These are phyloP conservation scores for Neelides sp. DNA, from an alignment of 1,140 invertebrate species.

Conservation along the genomic window DNA sequence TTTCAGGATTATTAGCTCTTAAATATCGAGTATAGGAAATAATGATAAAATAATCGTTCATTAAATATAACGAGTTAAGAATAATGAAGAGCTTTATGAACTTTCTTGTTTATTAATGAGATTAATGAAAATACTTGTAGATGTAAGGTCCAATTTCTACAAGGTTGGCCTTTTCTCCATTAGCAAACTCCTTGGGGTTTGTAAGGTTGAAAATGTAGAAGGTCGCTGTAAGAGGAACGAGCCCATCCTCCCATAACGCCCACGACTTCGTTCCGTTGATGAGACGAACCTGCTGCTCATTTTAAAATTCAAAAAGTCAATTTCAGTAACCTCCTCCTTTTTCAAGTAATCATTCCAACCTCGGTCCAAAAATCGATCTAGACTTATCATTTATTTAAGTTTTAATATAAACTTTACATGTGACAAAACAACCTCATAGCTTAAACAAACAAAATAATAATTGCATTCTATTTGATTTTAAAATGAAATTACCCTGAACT, in stretches of 20 bases:
- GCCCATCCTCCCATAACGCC: constrained; percentile 36
- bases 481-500: neutral
- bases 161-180: constrained; percentile 38
- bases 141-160: constrained; percentile 41
- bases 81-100: neutral
- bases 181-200: constrained; percentile 38
- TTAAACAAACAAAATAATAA: neutral
- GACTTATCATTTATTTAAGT: neutral
- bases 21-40: neutral
- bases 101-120: neutral
- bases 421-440: neutral
- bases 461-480: neutral
- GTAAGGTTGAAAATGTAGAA: constrained; percentile 41
- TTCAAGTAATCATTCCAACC: neutral
- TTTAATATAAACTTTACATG: neutral
- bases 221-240: constrained; percentile 39
- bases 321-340: no score
- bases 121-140: constrained; percentile 35
- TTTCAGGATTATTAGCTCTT: neutral
- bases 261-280: constrained; percentile 25
- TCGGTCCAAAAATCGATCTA: neutral
- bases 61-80: neutral
- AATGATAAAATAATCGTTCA: constrained; percentile 2
- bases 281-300: constrained; percentile 22
- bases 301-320: no score